Conservation (phyloP, 2,888 invertebrate species). For the Meteorus colon region DNA sequence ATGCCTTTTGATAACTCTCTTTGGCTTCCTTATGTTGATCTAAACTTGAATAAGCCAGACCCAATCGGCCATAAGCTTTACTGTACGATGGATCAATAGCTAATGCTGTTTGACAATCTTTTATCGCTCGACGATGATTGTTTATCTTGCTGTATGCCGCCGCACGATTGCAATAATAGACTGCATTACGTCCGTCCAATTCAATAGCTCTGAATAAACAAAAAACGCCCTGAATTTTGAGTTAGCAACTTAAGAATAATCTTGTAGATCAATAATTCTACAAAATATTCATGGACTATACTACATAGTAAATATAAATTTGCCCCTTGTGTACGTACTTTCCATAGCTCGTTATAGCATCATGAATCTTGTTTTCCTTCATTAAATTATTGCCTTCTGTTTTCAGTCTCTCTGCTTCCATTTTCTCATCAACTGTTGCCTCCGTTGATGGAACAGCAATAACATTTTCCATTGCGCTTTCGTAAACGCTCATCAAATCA, state of each 20-base stretch:
- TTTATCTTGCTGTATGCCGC: constrained; percentile 94
- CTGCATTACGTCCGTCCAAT: constrained; percentile 90
- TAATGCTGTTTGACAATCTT: constrained; percentile 93
- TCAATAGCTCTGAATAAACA: constrained; percentile 84
- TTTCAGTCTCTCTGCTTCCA: constrained; percentile 88
- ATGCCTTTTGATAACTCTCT: constrained; percentile 89
- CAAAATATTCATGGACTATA: not conserved
- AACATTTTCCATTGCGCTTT: constrained; percentile 65
- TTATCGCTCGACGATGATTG: constrained; percentile 87
- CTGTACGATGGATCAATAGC: constrained; percentile 92
- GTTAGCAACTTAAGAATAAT: constrained; percentile 31
- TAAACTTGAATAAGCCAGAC: constrained; percentile 88
- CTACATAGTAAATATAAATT: not conserved
- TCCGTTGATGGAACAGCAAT: constrained; percentile 55
- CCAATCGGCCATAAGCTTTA: constrained; percentile 95
- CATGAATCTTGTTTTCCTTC: constrained; percentile 86
- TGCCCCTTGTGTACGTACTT: constrained; percentile 70
- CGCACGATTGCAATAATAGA: constrained; percentile 97
- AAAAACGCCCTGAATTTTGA: constrained; percentile 46
- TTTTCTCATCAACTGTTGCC: constrained; percentile 76
- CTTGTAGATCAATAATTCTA: not conserved
- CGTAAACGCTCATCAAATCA: constrained; percentile 74
- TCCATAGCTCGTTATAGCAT: constrained; percentile 89
- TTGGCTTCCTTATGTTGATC: constrained; percentile 89
- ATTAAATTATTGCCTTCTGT: constrained; percentile 92